A percentile compares a stretch with the other conserved stretches of the same genome.
These are phyloP conservation scores for Catostylus mosaicus DNA, from an alignment of 30 jellyfish, hydroid and myxozoan genomes.

Conservation along the genomic window DNA sequence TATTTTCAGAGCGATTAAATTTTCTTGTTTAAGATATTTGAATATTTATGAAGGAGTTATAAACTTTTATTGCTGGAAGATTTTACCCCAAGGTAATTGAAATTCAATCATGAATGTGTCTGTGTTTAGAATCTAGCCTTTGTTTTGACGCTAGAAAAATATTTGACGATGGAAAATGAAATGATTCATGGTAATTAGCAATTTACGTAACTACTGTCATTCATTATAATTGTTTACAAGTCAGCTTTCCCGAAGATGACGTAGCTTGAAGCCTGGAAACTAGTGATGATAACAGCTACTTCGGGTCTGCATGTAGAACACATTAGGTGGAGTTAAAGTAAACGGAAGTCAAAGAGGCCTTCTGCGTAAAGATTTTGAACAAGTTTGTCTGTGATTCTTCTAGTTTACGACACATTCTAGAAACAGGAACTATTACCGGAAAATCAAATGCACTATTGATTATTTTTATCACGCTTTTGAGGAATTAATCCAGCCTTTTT, in stretches of 20 bases:
- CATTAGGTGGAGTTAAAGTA: constrained; percentile 57
- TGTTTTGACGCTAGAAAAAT: too few species aligned
- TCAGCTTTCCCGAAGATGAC: not conserved
- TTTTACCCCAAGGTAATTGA: too few species aligned
- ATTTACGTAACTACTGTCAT: not conserved
- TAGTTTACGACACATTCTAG: not conserved
- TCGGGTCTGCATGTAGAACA: constrained; percentile 19
- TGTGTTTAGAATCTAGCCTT: too few species aligned
- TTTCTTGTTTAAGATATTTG: too few species aligned
- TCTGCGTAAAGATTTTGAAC: constrained; percentile 14
- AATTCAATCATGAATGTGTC: too few species aligned
- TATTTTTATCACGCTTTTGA: not conserved
- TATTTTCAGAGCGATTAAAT: too few species aligned
- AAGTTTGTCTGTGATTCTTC: not conserved
- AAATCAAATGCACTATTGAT: not conserved
- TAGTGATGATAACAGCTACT: constrained; percentile 3
- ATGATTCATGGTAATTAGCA: not conserved
- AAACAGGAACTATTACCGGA: not conserved
- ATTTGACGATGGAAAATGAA: too few species aligned
- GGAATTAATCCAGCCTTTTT: not conserved
- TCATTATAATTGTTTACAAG: too few species aligned
- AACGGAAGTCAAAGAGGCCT: constrained; percentile 43
- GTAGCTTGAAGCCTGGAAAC: constrained; percentile 50
- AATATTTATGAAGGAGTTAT: too few species aligned
- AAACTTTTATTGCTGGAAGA: too few species aligned